Conservation (phyloP, 2,888 invertebrate species). For the Eustalomyia histrio region DNA sequence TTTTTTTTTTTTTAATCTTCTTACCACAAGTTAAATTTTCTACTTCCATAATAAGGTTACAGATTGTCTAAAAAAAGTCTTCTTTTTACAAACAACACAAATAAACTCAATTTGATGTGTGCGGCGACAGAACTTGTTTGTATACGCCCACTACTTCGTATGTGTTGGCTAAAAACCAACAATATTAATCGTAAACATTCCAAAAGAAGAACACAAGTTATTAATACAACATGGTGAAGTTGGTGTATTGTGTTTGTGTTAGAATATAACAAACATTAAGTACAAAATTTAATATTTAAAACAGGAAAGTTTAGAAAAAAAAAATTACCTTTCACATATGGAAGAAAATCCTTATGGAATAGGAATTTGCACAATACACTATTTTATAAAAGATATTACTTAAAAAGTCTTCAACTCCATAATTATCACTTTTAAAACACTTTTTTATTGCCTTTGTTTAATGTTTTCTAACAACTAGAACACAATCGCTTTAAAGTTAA, state of each 20-base stretch:
- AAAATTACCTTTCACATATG: background rate
- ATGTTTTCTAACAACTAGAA: no score
- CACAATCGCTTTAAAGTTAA: no score
- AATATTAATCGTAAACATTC: slow-evolving; percentile 6
- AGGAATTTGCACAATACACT: no score
- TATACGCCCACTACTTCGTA: slow-evolving; percentile 50
- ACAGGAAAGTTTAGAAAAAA: background rate
- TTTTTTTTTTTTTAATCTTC: slow-evolving; percentile 5
- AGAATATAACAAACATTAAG: background rate
- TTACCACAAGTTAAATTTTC: background rate
- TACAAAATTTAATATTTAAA: background rate
- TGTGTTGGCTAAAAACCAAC: slow-evolving; percentile 15
- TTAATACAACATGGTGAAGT: background rate
- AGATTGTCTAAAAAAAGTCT: slow-evolving; percentile 14
- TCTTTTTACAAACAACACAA: slow-evolving; percentile 10
- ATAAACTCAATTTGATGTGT: background rate
- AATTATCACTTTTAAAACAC: no score
- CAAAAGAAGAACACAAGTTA: slow-evolving; percentile 11
- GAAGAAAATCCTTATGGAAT: no score
- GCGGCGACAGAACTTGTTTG: slow-evolving; percentile 40
- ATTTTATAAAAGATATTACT: no score
- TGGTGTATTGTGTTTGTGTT: background rate
- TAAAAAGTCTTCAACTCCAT: no score
- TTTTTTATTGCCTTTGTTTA: no score
- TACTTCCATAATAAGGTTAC: no score